Evolutionary conservation across 2,888 invertebrate species (phyloP), one percentile per base, ranked within the genome.

Genomic region (Epinotia brunnichana): DNA sequence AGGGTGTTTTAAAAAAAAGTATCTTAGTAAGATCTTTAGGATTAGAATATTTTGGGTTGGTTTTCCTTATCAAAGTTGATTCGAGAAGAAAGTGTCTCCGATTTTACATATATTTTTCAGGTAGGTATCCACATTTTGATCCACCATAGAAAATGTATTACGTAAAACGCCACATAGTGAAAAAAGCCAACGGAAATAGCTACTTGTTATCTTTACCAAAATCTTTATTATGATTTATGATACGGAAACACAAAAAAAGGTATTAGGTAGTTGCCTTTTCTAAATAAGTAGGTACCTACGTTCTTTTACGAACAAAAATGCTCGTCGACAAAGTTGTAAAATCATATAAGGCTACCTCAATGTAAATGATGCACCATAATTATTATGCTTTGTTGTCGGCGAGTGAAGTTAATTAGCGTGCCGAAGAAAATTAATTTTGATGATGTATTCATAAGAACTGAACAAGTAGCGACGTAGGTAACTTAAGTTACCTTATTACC

Each of bases 371-470:
- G 11, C 39, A 13, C 13, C 4, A 13, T 13, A 72, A 29, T 35
- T 48, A 71, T 59, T 48, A 51, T 61, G 62, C 69, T 59, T 51
- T 53, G 56, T 62, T 62, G 73, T 44, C 60, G 3, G 24, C 2
- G 19, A 80, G 75, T 76, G 79, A 74, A 77, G 77, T 81, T 82
- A 84, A 87, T 87, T 85, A 84, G 80, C 82, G 82, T 80, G 80
- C 79, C 81, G 78, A 80, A 84, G 81, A 85, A 86, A 89, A 87
- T 88, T 85, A 86, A 83, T 83, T 81, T 79, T 76, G 77, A 74
- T 74, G 68, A 85, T 85, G 85, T 85, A 89, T 90, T 88, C 86
- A 89, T 85, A 79, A 83, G 82, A 74, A 75, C 79, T 84, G 86
- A 86, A 87, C 89, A 85, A 87, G 88, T 87, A 83, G 87, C 77